Percentiles rank a stretch among this genome's conserved stretches.
phyloP scores from a whole-genome alignment of 2,797 vertebrate species.

The Fratercula arctica region DNA sequence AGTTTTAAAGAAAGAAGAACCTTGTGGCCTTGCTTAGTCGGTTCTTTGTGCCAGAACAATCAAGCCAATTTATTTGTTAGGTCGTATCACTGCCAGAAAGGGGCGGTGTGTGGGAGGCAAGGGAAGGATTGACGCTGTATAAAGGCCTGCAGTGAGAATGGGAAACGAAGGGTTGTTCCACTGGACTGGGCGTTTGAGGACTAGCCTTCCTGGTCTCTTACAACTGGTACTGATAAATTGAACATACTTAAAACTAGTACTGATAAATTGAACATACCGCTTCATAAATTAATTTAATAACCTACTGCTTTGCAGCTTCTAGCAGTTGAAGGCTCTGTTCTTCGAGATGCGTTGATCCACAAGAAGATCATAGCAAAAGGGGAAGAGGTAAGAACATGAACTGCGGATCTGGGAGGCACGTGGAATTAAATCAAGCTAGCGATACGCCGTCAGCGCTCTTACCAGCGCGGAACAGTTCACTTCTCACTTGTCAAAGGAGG shows the following conservation, averaged over 20 bases:
- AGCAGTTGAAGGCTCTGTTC: conserved; percentile 83
- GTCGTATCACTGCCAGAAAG: neutral
- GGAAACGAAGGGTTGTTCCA: neutral
- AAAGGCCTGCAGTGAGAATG: neutral
- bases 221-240: neutral
- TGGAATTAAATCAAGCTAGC: neutral
- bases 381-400: conserved; percentile 85
- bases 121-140: neutral
- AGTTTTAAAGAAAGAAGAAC: neutral
- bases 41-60: neutral
- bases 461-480: neutral
- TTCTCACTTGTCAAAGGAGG: neutral
- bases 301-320: conserved; percentile 82
- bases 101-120: neutral
- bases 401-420: neutral
- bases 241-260: neutral
- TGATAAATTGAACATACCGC: neutral
- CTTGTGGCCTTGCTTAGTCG: neutral
- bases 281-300: neutral
- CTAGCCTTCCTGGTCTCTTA: neutral
- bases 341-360: conserved; percentile 92
- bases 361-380: conserved; percentile 98
- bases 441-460: neutral
- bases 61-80: neutral
- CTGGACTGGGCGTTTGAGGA: neutral